These are phyloP conservation scores for Epirrhoe tristata DNA, from an alignment of 2,888 invertebrate genomes.

Conservation along the genomic window DNA sequence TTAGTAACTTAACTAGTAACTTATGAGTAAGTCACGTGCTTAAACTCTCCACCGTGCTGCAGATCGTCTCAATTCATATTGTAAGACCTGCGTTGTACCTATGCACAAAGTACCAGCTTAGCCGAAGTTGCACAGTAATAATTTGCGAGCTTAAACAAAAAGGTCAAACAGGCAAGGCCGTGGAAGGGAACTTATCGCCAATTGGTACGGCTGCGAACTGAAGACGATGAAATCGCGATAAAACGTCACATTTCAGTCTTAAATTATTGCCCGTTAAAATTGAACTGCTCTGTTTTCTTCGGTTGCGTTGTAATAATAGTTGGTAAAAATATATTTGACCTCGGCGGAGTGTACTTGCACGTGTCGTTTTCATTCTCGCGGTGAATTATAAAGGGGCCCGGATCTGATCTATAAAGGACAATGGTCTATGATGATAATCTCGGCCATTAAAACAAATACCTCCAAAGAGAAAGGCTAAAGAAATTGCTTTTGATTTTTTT, in stretches of 20 bases:
- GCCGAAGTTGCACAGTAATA: conserved; percentile 31
- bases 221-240: conserved; percentile 72
- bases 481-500: too few species aligned
- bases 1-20: conserved; percentile 2
- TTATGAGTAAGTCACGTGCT: conserved; percentile 6
- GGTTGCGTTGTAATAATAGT: conserved; percentile 2
- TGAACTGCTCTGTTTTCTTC: conserved; percentile 33
- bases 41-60: neutral
- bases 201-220: conserved; percentile 65
- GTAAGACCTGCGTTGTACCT: too few species aligned
- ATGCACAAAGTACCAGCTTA: too few species aligned
- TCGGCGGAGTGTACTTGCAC: neutral
- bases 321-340: conserved; percentile 1
- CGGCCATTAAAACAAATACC: too few species aligned
- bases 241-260: conserved; percentile 64
- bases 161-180: conserved; percentile 80
- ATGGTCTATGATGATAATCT: too few species aligned
- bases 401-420: too few species aligned
- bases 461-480: too few species aligned
- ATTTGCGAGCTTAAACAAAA: conserved; percentile 63
- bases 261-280: conserved; percentile 65
- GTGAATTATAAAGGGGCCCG: too few species aligned
- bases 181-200: conserved; percentile 73
- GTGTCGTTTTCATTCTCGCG: too few species aligned
- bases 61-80: too few species aligned